Evolutionary conservation across 2,888 invertebrate species (phyloP).

Genomic region (Tetragonisca angustula): DNA sequence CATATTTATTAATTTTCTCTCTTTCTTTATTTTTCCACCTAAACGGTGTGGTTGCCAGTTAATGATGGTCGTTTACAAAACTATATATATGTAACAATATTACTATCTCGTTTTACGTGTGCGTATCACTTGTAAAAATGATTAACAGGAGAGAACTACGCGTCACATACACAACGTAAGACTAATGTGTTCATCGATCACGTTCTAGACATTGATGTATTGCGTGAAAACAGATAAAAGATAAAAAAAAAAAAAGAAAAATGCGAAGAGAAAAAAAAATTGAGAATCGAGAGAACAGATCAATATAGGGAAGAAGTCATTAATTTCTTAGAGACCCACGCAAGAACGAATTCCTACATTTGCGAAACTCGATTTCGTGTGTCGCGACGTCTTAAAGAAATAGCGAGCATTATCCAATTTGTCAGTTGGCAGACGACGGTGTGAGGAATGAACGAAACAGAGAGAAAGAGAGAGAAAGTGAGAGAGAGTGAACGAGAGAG

Average conservation of each 20-base stretch:
- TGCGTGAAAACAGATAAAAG: constrained; percentile 4
- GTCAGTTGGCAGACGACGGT: constrained; percentile 71
- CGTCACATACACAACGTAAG: constrained; percentile 35
- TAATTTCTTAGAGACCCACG: constrained; percentile 45
- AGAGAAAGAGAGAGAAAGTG: constrained; percentile 19
- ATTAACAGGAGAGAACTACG: neutral
- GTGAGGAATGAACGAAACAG: constrained; percentile 23
- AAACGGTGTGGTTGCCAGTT: constrained; percentile 16
- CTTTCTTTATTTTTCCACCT: neutral
- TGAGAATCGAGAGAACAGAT: neutral
- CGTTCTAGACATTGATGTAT: constrained; percentile 28
- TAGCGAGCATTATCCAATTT: constrained; percentile 70
- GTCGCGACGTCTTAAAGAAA: constrained; percentile 59
- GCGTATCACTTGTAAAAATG: constrained; percentile 8
- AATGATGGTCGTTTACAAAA: constrained; percentile 10
- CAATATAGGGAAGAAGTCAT: neutral
- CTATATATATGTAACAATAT: constrained; percentile 20
- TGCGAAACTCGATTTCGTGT: constrained; percentile 53
- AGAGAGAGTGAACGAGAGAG: constrained; percentile 12
- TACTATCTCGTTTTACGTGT: constrained; percentile 28
- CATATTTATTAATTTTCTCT: constrained; percentile 16
- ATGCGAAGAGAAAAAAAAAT: neutral
- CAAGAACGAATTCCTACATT: constrained; percentile 57
- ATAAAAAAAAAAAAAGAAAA: neutral
- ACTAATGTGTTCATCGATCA: constrained; percentile 58